Evolutionary conservation across 2,113 vertebrate genomes (phyloP), one percentile per base, ranked within the genome.

Genomic region (Microcebus murinus): DNA sequence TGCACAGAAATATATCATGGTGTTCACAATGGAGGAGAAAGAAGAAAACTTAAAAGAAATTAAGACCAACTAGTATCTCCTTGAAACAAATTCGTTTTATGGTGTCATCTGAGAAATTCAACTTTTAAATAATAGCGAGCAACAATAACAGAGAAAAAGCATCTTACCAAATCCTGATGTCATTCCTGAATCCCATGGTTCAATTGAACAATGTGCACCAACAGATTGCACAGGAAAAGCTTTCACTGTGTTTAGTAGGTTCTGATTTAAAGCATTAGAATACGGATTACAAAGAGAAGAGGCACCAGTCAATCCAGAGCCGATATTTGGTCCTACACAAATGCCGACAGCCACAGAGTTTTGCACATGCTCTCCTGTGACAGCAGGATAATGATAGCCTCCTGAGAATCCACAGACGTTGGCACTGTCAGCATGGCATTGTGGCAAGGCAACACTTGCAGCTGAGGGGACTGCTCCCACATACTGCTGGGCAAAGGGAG

Each of bases 131-230:
- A 93, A 67, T 14, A 91, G 71, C 18, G 93, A 96, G 45, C 50
- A 87, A 79, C 21, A 74, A 68, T 9, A 91, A 4, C 36, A 74
- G 42, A 92, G 85, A 89, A 94, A 95, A 96, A 65, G 17, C 12
- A 63, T 81, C 98, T 98, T 98, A 99, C 99, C 99, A 98, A 97
- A 93, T 98, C 98, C 98, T 76, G 99, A 94, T 21, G 96, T 87
- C 95, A 95, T 97, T 8, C 96, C 95, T 82, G 98, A 87, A 27
- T 98, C 80, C 98, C 99, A 99, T 0, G 94, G 63, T 21, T 98
- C 97, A 0, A 79, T 96, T 87, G 98, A 91, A 67, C 97, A 98
- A 80, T 91, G 55, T 84, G 91, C 42, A 73, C 94, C 96, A 95
- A 98, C 86, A 92, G 98, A 94, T 0, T 98, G 99, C 76, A 87